Evolutionary conservation across 2,113 vertebrate genomes (phyloP), one percentile per base, ranked within the genome.

Genomic region (Oncorhynchus kisutch): DNA sequence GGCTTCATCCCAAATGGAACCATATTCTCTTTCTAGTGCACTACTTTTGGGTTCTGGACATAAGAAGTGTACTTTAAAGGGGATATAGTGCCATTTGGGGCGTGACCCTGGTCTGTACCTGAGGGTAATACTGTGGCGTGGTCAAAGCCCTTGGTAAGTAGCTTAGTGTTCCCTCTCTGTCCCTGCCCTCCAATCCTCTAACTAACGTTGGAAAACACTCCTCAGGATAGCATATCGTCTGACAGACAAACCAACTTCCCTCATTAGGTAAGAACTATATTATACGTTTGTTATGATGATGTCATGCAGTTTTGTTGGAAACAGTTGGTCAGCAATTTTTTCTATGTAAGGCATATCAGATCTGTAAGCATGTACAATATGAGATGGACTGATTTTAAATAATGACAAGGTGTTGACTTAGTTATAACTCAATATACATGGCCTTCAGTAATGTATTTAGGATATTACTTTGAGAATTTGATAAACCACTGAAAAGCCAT

Each of bases 131-230:
- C 76, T 77, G 78, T 71, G 74, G 76, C 79, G 62, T 45, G 81
- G 81, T 76, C 83, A 88, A 91, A 77, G 57, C 86, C 78, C 75
- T n/a, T 67, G 51, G 70, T 92, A 93, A 93, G 91, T 78, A 84
- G 92, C 83, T 93, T 93, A 92, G n/a, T n/a, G 77, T 45, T 78
- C 72, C 81, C 60, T 39, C 57, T 79, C 72, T 66, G 78, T 82
- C 66, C 39, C 77, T 86, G 49, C 0, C 65, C 69, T 72, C 73
- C 87, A 88, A 85, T 89, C 88, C 82, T 88, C 67, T 77, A 81
- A 72, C 39, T 45, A 45, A 45, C 39, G 8, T 11, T 11, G 39
- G 75, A 77, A 77, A 24, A 54, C 67, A 81, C 51, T 72, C 77
- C 81, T 48, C 54, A n/a, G 39, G 59, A 60, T 67, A 70, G 39